These are phyloP conservation scores for Halichoerus grypus DNA, from an alignment of 2,113 vertebrate genomes.

Conservation along the genomic window DNA sequence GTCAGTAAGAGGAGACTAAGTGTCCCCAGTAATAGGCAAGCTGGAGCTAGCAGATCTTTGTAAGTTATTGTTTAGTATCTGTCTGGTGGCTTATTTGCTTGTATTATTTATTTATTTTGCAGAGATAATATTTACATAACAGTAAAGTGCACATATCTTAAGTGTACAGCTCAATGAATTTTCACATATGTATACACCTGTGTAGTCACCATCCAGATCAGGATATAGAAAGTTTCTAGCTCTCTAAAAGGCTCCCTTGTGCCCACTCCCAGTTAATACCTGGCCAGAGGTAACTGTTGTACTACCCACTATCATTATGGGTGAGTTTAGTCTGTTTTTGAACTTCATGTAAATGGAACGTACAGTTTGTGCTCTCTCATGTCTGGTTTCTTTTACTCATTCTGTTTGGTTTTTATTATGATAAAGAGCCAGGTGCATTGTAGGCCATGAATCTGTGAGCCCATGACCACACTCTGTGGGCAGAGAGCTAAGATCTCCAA, in stretches of 20 bases:
- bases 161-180: background rate
- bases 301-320: background rate
- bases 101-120: conserved; percentile 60
- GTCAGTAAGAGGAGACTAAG: background rate
- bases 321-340: background rate
- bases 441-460: background rate
- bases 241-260: background rate
- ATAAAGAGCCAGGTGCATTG: background rate
- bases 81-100: conserved; percentile 59
- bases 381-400: conserved; percentile 13
- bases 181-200: background rate
- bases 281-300: background rate
- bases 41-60: background rate
- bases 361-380: background rate
- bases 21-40: background rate
- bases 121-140: background rate
- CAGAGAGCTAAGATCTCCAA: background rate
- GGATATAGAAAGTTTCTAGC: background rate
- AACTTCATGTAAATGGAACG: background rate
- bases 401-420: background rate
- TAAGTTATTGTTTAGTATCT: background rate
- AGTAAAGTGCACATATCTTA: background rate
- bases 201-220: background rate
- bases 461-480: background rate
- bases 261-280: background rate